Base-by-base conservation (phyloP, 2,113 vertebrate species). In the Phoxinus phoxinus region DNA sequence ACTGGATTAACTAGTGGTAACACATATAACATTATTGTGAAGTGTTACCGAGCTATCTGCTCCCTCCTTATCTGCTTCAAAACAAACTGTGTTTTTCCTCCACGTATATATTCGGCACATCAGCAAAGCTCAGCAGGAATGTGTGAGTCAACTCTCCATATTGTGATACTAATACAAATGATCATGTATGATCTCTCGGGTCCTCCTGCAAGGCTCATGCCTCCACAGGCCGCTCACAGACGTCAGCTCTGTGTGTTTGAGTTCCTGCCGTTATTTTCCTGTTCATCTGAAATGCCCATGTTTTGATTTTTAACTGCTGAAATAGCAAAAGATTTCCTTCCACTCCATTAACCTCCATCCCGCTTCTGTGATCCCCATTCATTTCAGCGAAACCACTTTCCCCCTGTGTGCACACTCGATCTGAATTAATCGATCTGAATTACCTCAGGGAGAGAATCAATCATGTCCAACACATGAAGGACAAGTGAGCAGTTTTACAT, bases 371-470 rank as follows among this genome's bases (percentile, higher is more conserved):
- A 81, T 59, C 73, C 72, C 41, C n/a, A 56, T 83, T 77, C 48
- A 23, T 86, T 71, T 86, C 80, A 30, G 46, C 32, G 6, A 61
- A 32, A 37, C 35, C 27, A 11, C 11, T 58, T 23, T 37, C 32
- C 53, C 32, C 30, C 41, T 51, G 71, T 58, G 46, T 81, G 58
- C 73, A 75, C 80, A 32, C 73, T 83, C 80, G 35, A 65, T 82
- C 79, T 86, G 85, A 80, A 86, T 86, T 53, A 76, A 82, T 86
- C 79, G 56, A 75, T 83, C 32, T 69, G 73, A 53, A 53, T 82
- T 69, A 32, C 46, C 79, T 48, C 37, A 37, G 44, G 79, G 56
- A 51, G 56, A 48, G 25, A 74, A 41, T 37, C 71, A 58, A 61
- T 61, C 81, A 48, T 78, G 80, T 25, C 63, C 53, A 21, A 65